Evolutionary conservation across 2,797 vertebrate genomes (phyloP), one percentile per base, ranked within the genome.

Genomic region (Falco cherrug): DNA sequence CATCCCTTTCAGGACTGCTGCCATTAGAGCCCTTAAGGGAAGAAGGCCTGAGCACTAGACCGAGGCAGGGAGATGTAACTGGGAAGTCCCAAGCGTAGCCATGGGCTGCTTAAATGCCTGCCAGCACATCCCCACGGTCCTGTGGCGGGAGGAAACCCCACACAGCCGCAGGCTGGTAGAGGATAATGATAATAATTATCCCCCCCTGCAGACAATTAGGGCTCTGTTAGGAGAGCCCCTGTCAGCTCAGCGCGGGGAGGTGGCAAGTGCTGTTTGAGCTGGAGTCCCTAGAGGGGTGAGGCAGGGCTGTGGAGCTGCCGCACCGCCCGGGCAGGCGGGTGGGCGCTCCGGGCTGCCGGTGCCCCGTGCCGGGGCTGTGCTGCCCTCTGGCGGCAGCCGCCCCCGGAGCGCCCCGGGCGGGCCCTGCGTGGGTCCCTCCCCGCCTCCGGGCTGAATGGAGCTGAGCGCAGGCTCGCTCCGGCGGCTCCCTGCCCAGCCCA

Each of bases 321-420:
- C 19, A 4, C 39, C 12, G 25, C n/a, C 21, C 3, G n/a, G 31
- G 20, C 5, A 4, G 29, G 47, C 22, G 8, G 8, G 25, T 0
- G 50, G 20, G 2, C 7, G 65, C 37, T 8, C 15, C 6, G 10
- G 10, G 56, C 15, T 43, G 89, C 65, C 47, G 41, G 6, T 1
- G 84, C 57, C 60, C 16, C 9, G 53, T 82, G 73, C 60, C 63
- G 67, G 64, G 63, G 43, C 73, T 60, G 86, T 63, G 90, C 73
- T 90, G 96, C 88, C 85, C 64, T 89, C 95, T 86, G 16, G 51
- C 25, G 77, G 83, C 78, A 68, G 24, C 37, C 8, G 11, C 75
- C 54, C 92, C 78, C 71, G 35, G 10, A 12, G 87, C 91, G 59
- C 83, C 90, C 85, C 73, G n/a, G 82, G 90, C 5, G 77, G 68